Base-by-base conservation (phyloP, 2,113 vertebrate species). In the Sander vitreus region DNA sequence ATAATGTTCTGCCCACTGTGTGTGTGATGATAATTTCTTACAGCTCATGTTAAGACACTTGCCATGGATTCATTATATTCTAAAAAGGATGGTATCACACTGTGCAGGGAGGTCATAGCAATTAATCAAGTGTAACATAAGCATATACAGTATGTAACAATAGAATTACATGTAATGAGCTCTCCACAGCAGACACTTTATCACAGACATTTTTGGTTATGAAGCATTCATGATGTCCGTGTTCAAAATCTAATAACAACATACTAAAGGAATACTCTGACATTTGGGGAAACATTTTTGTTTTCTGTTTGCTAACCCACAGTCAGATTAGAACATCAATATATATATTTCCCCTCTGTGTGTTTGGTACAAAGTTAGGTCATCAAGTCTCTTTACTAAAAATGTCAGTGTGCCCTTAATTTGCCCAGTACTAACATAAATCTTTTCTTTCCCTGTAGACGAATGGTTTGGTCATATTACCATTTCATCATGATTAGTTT, bases 21-120 rank as follows among this genome's bases (percentile, higher is more conserved):
- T 55, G 54, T 67, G 57, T 74, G 82, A 79, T 69, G 60, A 75
- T 82, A 6, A 78, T 78, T 80, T 81, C 55, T 65, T 39, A 45
- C 43, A 66, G 54, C 80, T 63, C 66, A 79, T 64, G 53, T 73
- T 27, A 50, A 43, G 36, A 53, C 43, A 68, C 54, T 70, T 48
- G 6, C 30, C 7, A 0, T 45, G 16, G 15, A 51, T 72, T 82
- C 33, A 81, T 75, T 69, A 39, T 12, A 23, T 13, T 33, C n/a
- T 67, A 6, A 50, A 55, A 78, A 55, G 23, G n/a, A 71, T 36
- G 30, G 25, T 62, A 12, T 73, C 57, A 23, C 48, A 48, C 73
- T 72, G 50, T 36, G 55, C 69, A 75, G 59, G 50, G n/a, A 72
- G 45, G 58, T 25, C 43, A 53, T 21, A 30, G 16, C 23, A 43